Conservation (phyloP, 2,888 invertebrate genomes). For the Cheiracanthium punctorium region DNA sequence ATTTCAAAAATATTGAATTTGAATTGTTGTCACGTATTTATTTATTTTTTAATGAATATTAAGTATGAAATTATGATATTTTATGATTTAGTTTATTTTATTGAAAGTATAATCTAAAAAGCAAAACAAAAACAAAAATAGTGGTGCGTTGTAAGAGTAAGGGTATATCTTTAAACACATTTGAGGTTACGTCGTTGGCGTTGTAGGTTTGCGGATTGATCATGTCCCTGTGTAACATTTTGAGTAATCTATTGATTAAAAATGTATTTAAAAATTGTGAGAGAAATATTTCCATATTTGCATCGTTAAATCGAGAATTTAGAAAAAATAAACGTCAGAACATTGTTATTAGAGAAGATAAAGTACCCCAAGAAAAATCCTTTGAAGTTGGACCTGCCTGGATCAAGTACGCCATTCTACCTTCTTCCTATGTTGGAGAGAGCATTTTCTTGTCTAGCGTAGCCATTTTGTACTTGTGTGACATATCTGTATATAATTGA, state of each 20-base stretch:
- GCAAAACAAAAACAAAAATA: too few relatives aligned
- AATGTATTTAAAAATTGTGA: slow-evolving; percentile 9
- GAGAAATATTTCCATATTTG: slow-evolving; percentile 23
- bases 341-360: slow-evolving; percentile 54
- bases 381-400: slow-evolving; percentile 58
- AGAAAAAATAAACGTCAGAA: slow-evolving; percentile 54
- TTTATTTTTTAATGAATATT: too few relatives aligned
- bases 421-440: slow-evolving; percentile 31
- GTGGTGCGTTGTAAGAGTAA: not conserved
- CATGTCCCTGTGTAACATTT: not conserved
- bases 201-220: not conserved
- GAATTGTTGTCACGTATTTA: too few relatives aligned
- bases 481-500: not conserved
- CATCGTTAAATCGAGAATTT: slow-evolving; percentile 31
- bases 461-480: slow-evolving; percentile 59
- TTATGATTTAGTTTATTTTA: too few relatives aligned
- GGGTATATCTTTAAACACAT: not conserved
- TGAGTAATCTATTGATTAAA: not conserved
- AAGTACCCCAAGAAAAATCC: slow-evolving; percentile 56
- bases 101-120: too few relatives aligned
- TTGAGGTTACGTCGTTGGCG: not conserved
- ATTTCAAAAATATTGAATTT: too few relatives aligned
- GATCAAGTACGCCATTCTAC: slow-evolving; percentile 62
- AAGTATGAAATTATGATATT: too few relatives aligned
- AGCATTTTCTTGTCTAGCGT: slow-evolving; percentile 52